Evolutionary conservation across 2,797 vertebrate species (phyloP).

Genomic region (Paguma larvata): DNA sequence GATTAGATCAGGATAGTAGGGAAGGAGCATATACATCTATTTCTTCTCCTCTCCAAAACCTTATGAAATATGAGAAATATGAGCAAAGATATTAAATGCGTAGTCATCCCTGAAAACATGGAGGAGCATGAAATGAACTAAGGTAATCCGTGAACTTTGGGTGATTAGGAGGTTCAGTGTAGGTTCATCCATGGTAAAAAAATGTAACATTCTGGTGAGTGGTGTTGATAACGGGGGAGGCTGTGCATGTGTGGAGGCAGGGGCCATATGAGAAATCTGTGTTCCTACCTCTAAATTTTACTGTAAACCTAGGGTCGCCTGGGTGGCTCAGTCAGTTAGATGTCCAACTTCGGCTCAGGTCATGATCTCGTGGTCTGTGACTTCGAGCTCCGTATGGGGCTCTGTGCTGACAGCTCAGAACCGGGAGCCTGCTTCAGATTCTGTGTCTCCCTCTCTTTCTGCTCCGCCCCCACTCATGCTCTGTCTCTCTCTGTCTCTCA

Average conservation of each 20-base stretch:
- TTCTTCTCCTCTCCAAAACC: background rate
- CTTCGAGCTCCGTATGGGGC: no score
- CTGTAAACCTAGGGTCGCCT: background rate
- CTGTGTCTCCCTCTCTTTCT: no score
- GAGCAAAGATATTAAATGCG: slow-evolving; percentile 24
- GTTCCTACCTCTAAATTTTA: background rate
- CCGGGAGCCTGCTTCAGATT: no score
- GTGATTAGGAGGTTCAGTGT: background rate
- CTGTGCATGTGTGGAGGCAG: background rate
- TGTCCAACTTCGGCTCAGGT: no score
- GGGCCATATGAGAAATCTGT: background rate
- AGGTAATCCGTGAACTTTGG: background rate
- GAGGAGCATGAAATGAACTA: background rate
- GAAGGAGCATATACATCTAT: background rate
- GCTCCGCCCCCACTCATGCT: no score
- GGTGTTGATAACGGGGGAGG: background rate
- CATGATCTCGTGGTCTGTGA: no score
- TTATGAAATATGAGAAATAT: slow-evolving; percentile 9
- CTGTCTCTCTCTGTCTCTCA: no score
- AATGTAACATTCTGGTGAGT: background rate
- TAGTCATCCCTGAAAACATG: background rate
- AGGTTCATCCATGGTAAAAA: background rate
- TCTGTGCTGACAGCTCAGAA: no score
- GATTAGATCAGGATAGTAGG: slow-evolving; percentile 3
- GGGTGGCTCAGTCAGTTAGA: no score